phyloP scores from a whole-genome alignment of 2,888 invertebrate species.

The Diplolepis rosae region DNA sequence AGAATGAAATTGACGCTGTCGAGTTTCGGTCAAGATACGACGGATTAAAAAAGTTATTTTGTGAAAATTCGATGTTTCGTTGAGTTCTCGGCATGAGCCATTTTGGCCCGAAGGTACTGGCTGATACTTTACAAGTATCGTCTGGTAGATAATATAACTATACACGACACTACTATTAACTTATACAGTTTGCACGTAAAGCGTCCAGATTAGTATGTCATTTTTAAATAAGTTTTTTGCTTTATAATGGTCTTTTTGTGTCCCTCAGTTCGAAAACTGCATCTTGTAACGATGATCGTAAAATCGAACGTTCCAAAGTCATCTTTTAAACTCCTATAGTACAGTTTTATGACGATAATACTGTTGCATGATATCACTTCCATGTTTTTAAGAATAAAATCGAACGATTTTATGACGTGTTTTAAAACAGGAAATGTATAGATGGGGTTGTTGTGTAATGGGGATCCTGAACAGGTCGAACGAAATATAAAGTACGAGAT shows the following conservation, averaged over 20 bases:
- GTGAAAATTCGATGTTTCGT: slow-evolving; percentile 31
- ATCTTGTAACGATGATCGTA: slow-evolving; percentile 11
- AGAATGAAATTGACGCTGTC: slow-evolving; percentile 43
- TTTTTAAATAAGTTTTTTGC: neutral
- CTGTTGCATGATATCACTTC: slow-evolving; percentile 14
- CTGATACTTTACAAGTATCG: slow-evolving; percentile 12
- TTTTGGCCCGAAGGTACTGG: slow-evolving; percentile 31
- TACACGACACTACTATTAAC: slow-evolving; percentile 7
- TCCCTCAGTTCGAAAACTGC: neutral
- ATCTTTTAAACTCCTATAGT: slow-evolving; percentile 18
- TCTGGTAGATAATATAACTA: slow-evolving; percentile 25
- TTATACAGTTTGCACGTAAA: neutral
- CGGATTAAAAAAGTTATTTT: slow-evolving; percentile 31
- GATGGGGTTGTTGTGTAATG: slow-evolving; percentile 7
- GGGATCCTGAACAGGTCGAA: slow-evolving; percentile 35
- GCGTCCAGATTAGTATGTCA: neutral
- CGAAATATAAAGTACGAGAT: slow-evolving; percentile 42
- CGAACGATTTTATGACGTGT: slow-evolving; percentile 12
- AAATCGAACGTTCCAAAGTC: slow-evolving; percentile 32
- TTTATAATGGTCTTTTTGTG: neutral
- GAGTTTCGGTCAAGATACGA: slow-evolving; percentile 33
- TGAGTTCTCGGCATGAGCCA: slow-evolving; percentile 23
- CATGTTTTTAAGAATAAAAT: slow-evolving; percentile 20
- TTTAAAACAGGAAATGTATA: neutral
- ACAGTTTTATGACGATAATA: slow-evolving; percentile 23